phyloP scores from a whole-genome alignment of 2,888 invertebrate species.

The Mythimna impura region DNA sequence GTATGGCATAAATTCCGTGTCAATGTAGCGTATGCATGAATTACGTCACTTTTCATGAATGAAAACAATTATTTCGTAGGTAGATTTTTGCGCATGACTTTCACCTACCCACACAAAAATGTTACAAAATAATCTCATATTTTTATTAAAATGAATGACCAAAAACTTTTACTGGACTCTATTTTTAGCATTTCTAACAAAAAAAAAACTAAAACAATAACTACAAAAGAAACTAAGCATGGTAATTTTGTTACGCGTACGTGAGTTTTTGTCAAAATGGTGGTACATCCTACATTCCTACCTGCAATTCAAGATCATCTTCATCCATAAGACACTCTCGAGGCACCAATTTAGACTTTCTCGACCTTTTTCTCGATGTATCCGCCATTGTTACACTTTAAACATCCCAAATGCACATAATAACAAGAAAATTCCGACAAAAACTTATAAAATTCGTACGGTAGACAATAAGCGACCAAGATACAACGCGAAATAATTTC shows the following conservation, averaged over 20 bases:
- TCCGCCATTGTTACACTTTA: conserved; percentile 49
- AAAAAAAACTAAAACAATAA: neutral
- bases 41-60: neutral
- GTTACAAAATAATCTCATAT: conserved; percentile 7
- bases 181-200: neutral
- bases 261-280: conserved; percentile 59
- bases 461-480: conserved; percentile 23
- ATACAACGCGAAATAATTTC: conserved; percentile 11
- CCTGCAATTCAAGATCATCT: conserved; percentile 51
- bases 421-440: neutral
- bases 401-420: conserved; percentile 7
- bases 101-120: conserved; percentile 44
- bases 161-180: neutral
- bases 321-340: conserved; percentile 60
- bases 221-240: neutral
- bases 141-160: neutral
- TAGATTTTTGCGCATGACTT: conserved; percentile 29
- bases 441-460: conserved; percentile 37
- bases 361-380: conserved; percentile 60
- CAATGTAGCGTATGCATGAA: neutral
- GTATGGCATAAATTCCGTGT: neutral
- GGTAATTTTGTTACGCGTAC: conserved; percentile 8
- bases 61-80: conserved; percentile 25
- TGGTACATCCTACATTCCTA: conserved; percentile 42
- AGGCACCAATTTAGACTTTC: conserved; percentile 72